Base-by-base conservation (phyloP, 2,113 vertebrate species). In the Corythaeola cristata region DNA sequence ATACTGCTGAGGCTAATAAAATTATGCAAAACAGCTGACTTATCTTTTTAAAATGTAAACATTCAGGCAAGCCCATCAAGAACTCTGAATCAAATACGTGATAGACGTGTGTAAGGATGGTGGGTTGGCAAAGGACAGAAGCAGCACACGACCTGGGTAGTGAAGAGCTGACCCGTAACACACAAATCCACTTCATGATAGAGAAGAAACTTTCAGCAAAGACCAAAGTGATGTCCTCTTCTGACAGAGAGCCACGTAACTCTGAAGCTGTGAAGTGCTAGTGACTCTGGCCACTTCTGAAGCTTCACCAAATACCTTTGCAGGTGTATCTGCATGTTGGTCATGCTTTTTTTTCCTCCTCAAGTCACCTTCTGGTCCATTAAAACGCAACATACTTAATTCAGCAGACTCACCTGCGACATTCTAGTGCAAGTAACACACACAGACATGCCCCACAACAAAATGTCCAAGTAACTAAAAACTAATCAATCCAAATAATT, bases 241-340 rank as follows among this genome's bases (percentile, higher is more conserved):
- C 47, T 63, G 47, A 78, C 30, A 68, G 59, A 56, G 26, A 5
- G 15, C 7, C 0, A 1, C 9, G 0, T 14, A 66, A 47, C 26
- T 58, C 28, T 28, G 23, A 69, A 44, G 39, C 56, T 7, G 12
- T 11, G 10, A 83, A 47, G 24, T 14, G 20, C 12, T 12, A 37
- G 53, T 27, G 58, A 52, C 28, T 7, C 15, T 39, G 44, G 33
- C 13, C 15, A 35, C n/a, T 50, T 55, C 14, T 0, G 0, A 84
- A 58, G 15, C 21, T 22, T 49, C 35, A 55, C 35, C 33, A 39
- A 58, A 76, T 53, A 12, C 33, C 32, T 50, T 3, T n/a, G 26
- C 1, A 45, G 17, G 26, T 11, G 1, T 3, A 83, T 7, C 47
- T 37, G 22, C 1, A 0, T 23, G 39, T 39, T 4, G 0, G 23